Evolutionary conservation across 2,797 vertebrate genomes (phyloP).

Genomic region (Hypotaenidia philippensis): DNA sequence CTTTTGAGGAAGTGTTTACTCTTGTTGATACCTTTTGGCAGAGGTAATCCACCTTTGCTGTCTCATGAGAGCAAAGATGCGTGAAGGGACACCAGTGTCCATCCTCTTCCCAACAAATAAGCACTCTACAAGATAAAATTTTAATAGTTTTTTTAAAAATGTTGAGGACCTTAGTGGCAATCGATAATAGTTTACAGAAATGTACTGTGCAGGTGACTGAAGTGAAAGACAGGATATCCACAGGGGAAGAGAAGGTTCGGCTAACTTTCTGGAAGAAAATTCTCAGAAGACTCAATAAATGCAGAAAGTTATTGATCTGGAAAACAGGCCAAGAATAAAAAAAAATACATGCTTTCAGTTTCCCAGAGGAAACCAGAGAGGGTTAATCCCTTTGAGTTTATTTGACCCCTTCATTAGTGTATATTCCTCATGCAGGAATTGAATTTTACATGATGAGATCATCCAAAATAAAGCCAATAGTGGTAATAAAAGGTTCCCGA

Average conservation of each 20-base stretch:
- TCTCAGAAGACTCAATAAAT: slow-evolving; percentile 40
- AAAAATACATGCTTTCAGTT: neutral
- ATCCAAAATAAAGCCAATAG: slow-evolving; percentile 23
- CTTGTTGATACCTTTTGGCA: neutral
- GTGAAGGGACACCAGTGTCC: neutral
- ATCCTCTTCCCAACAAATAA: neutral
- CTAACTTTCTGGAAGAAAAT: slow-evolving; percentile 35
- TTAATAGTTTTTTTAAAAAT: slow-evolving; percentile 32
- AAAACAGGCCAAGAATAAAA: slow-evolving; percentile 25
- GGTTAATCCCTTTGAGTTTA: slow-evolving; percentile 36
- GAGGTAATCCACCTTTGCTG: neutral
- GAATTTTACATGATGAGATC: slow-evolving; percentile 54
- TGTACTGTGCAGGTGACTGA: neutral
- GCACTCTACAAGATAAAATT: neutral
- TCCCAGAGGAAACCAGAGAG: slow-evolving; percentile 29
- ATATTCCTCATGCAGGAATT: slow-evolving; percentile 1
- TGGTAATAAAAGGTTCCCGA: slow-evolving; percentile 24
- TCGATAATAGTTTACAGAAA: slow-evolving; percentile 15
- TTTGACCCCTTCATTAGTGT: slow-evolving; percentile 27
- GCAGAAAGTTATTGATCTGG: slow-evolving; percentile 28
- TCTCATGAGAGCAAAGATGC: neutral
- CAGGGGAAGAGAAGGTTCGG: neutral
- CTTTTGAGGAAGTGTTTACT: neutral
- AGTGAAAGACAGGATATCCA: neutral
- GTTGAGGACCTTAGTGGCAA: neutral